Percentiles rank a stretch among this genome's conserved stretches.
These are phyloP conservation scores for Pemphigus obesinymphae DNA, from an alignment of 1,140 invertebrate species.

Conservation along the genomic window DNA sequence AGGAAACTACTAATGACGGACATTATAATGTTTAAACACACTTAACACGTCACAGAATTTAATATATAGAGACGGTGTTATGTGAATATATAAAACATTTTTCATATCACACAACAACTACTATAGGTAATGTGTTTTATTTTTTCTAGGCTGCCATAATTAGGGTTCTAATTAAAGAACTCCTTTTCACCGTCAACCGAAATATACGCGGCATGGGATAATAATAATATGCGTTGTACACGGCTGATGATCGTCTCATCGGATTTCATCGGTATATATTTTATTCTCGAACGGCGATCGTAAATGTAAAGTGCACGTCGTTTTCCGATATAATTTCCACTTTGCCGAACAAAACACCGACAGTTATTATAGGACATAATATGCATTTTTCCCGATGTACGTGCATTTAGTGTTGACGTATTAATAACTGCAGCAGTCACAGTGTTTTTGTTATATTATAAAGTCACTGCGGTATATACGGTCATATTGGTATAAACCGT, in stretches of 20 bases:
- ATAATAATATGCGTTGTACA: neutral
- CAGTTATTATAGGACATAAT: too few species aligned
- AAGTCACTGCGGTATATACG: too few species aligned
- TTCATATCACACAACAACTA: neutral
- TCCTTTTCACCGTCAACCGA: conserved; percentile 13
- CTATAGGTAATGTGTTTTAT: neutral
- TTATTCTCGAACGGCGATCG: neutral
- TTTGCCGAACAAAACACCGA: too few species aligned
- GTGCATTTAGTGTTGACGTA: neutral
- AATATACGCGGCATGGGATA: neutral
- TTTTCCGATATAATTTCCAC: neutral
- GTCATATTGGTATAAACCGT: too few species aligned
- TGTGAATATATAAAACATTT: neutral
- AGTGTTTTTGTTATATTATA: neutral
- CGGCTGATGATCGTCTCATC: neutral
- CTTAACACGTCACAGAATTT: conserved; percentile 14
- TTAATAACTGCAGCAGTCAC: neutral
- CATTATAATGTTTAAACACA: neutral
- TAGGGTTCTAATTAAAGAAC: conserved; percentile 17
- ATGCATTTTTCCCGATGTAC: too few species aligned
- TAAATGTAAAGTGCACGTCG: neutral
- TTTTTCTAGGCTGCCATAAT: neutral
- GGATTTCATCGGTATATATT: neutral
- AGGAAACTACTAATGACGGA: conserved; percentile 27
- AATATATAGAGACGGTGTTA: neutral